Evolutionary conservation across 2,888 invertebrate species (phyloP).

Genomic region (Notocelia uddmanniana): DNA sequence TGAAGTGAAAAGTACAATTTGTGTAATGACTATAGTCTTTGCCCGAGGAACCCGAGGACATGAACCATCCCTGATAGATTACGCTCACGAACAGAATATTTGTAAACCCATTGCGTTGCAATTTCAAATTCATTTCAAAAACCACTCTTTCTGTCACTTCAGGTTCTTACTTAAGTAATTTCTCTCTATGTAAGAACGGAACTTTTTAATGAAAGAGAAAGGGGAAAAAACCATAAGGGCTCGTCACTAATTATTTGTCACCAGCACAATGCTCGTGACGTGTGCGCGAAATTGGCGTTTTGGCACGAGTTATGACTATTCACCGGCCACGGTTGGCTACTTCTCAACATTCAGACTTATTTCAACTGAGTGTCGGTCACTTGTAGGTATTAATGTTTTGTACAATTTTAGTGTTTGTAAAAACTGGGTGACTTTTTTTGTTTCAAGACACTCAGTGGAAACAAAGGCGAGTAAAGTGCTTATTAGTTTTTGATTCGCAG

Average conservation of each 20-base stretch:
- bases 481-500: too few relatives aligned
- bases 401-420: constrained; percentile 1
- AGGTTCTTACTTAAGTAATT: too few relatives aligned
- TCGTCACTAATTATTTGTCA: constrained; percentile 19
- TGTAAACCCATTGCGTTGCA: too few relatives aligned
- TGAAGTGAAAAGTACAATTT: too few relatives aligned
- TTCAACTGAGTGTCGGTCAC: constrained; percentile 25
- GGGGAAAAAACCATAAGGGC: constrained; percentile 1
- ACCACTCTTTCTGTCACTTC: neutral
- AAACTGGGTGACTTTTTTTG: neutral
- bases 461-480: too few relatives aligned
- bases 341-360: constrained; percentile 40
- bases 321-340: constrained; percentile 38
- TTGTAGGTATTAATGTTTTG: constrained; percentile 15
- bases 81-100: too few relatives aligned
- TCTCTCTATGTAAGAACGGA: neutral
- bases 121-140: too few relatives aligned
- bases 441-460: neutral
- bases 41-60: too few relatives aligned
- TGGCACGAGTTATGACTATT: constrained; percentile 45
- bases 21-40: too few relatives aligned
- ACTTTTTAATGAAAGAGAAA: neutral
- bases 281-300: constrained; percentile 38
- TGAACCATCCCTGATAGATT: too few relatives aligned
- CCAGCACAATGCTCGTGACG: constrained; percentile 29